Conservation (phyloP, 2,113 vertebrate genomes). For the Gobius niger region DNA sequence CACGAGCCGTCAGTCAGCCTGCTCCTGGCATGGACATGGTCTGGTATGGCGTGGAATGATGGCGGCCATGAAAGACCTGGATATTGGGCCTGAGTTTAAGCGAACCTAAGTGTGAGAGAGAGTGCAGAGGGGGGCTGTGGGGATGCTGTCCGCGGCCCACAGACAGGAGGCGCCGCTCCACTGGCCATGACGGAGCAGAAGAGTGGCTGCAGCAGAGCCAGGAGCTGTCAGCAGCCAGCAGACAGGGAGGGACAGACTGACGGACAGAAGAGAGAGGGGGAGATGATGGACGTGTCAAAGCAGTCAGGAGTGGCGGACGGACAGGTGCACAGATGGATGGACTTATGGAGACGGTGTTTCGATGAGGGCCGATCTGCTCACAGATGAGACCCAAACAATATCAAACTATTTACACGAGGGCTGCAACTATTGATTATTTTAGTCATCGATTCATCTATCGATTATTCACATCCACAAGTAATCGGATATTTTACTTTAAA, state of each 20-base stretch:
- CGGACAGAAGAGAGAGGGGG: conserved; percentile 20
- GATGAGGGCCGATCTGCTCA: too few relatives aligned
- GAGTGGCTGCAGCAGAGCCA: conserved; percentile 59
- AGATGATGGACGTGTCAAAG: neutral
- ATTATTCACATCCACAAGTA: too few relatives aligned
- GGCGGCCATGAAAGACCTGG: conserved; percentile 44
- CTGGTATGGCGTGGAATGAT: conserved; percentile 34
- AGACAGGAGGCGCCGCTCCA: conserved; percentile 68
- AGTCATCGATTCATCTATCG: too few relatives aligned
- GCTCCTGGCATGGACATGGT: conserved; percentile 49
- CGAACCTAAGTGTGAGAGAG: conserved; percentile 26
- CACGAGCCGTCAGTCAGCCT: conserved; percentile 11
- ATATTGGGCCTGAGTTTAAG: conserved; percentile 30
- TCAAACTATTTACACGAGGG: too few relatives aligned
- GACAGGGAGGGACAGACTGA: conserved; percentile 52
- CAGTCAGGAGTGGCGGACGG: conserved; percentile 25
- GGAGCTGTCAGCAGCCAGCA: conserved; percentile 64
- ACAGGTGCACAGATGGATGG: conserved; percentile 41
- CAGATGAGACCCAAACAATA: too few relatives aligned
- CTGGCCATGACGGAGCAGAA: conserved; percentile 72
- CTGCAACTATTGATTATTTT: too few relatives aligned
- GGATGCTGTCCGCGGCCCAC: conserved; percentile 64
- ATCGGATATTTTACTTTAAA: too few relatives aligned
- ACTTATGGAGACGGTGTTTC: too few relatives aligned
- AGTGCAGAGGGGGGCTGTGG: conserved; percentile 12